A percentile compares a stretch with the other conserved stretches of the same genome.
These are phyloP conservation scores for Morone chrysops DNA, from an alignment of 2,113 vertebrate genomes.

Conservation along the genomic window DNA sequence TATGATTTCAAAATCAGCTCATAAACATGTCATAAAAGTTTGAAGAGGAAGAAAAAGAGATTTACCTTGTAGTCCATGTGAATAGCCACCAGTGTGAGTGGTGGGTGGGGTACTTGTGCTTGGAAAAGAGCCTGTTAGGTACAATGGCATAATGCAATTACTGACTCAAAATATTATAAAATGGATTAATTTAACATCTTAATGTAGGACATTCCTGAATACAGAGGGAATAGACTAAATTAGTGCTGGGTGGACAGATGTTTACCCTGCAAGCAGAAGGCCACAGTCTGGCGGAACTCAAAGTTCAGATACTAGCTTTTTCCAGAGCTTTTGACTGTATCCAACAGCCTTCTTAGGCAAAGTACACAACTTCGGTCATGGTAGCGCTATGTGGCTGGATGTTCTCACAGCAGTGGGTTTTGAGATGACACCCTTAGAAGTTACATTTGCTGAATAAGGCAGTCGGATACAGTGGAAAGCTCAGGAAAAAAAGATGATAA, in stretches of 20 bases:
- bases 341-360: background rate
- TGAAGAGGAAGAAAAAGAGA: background rate
- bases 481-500: too few species aligned
- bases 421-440: too few species aligned
- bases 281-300: background rate
- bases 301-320: background rate
- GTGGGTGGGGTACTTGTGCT: background rate
- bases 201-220: background rate
- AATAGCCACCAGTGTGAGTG: fast-evolving
- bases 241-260: background rate
- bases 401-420: too few species aligned
- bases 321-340: background rate
- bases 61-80: background rate
- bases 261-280: background rate
- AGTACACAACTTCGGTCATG: background rate
- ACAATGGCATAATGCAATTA: background rate
- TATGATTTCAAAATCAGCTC: too few species aligned
- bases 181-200: background rate
- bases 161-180: background rate
- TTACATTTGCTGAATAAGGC: too few species aligned
- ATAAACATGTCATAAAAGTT: background rate
- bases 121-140: background rate
- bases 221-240: background rate
- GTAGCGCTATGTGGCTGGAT: too few species aligned
- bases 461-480: too few species aligned